Conservation (phyloP, 2,113 vertebrate genomes). For the Pungitius pungitius region DNA sequence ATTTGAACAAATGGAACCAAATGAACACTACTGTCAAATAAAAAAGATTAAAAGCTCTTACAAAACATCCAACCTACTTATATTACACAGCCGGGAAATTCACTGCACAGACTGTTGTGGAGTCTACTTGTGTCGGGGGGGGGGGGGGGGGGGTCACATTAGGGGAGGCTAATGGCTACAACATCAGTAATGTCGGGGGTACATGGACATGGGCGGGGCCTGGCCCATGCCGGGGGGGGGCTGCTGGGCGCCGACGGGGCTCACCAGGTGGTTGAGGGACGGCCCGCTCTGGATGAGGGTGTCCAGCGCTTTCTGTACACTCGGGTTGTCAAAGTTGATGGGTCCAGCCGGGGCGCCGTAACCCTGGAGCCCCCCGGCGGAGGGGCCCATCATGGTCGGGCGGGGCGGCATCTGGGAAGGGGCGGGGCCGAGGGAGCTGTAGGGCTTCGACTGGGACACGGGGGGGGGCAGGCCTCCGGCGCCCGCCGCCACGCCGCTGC, state of each 20-base stretch:
- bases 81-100: constrained; percentile 39
- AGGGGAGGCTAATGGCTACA: not conserved
- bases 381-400: constrained; percentile 63
- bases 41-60: constrained; percentile 52
- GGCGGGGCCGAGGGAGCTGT: constrained; percentile 71
- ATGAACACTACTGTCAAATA: constrained; percentile 23
- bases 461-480: not conserved
- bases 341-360: constrained; percentile 76
- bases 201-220: constrained; percentile 84
- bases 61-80: constrained; percentile 49
- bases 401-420: constrained; percentile 76
- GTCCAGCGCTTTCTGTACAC: constrained; percentile 97
- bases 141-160: not conserved
- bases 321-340: constrained; percentile 98
- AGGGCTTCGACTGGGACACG: constrained; percentile 79
- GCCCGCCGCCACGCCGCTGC: constrained; percentile 42
- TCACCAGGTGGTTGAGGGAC: constrained; percentile 91
- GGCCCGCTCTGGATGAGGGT: constrained; percentile 97
- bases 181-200: constrained; percentile 90
- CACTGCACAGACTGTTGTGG: constrained; percentile 23
- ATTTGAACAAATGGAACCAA: constrained; percentile 28
- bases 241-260: constrained; percentile 51
- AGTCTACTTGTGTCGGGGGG: constrained; percentile 1
- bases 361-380: constrained; percentile 71
- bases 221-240: constrained; percentile 68